Base-by-base conservation (phyloP, 92 coral and sea anemone genomes). In the Palythoa grandis region DNA sequence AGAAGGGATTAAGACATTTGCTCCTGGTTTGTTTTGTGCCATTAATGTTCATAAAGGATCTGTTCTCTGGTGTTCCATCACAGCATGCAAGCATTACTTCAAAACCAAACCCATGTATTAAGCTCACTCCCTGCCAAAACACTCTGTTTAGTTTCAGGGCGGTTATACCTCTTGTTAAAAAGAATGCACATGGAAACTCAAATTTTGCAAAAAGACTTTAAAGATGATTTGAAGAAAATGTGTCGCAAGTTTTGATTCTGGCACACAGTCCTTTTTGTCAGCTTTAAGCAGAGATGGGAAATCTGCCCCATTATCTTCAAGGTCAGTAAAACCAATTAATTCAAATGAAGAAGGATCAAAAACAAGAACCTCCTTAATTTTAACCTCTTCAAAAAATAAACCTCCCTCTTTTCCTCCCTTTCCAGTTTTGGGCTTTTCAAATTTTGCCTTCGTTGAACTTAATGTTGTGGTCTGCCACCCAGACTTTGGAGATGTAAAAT, bases 1-100 rank as follows among this genome's bases (percentile, higher is more conserved):
- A 76, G 63, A 79, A 89, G 16, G 85, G 94, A 83, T 92, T 89
- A 29, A 38, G 38, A 2, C 91, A 60, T 52, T 78, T 69, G 78
- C 92, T 77, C 40, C 77, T 82, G 67, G 84, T 37, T 69, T 43
- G 52, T 50, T 82, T 92, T 3, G 83, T 65, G 12, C 91, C 90
- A 83, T 92, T 92, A 78, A 92, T 89, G 29, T 60, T 53, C 73
- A 89, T 82, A 57, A 92, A 87, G 0, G 92, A 50, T n/a, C 89
- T 71, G 85, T 92, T 89, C 65, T 83, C 91, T 24, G 92, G 52
- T 39, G 92, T 92, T 11, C 95, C 92, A 79, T 89, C 95, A 92
- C 89, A 92, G 75, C 89, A 77, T 9, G 87, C 25, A 15, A 86
- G 85, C 70, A 92, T 39, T 35, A 86, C 19, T n/a, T 52, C 52